Evolutionary conservation across 2,113 vertebrate species (phyloP), one percentile per base, ranked within the genome.

Genomic region (Ploceus nigricollis): DNA sequence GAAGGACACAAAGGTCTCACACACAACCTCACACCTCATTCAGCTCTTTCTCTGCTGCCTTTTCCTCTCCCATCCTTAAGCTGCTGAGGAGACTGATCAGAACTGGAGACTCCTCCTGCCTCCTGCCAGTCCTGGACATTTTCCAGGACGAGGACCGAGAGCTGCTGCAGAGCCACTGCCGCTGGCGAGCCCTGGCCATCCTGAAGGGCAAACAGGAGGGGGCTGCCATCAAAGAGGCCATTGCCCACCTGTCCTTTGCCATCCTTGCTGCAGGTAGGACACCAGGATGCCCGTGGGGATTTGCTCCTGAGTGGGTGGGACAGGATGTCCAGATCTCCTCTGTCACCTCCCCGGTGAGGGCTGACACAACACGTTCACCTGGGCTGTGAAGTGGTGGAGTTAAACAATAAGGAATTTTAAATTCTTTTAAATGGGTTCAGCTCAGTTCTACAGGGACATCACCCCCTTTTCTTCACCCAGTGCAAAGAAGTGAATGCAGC

Each of bases 221-320:
- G 25, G 83, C 87, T n/a, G 97, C 92, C 65, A 82, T 99, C 84
- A 98, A 96, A 87, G 98, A 99, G 94, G 98, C 99, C 64, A 97
- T 99, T 66, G 95, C 98, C 10, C 99, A 99, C 93, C 98, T 99
- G 39, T 99, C 99, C 56, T 98, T 99, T 82, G 98, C 99, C 90
- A 99, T 99, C 96, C 99, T 99, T 51, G 98, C 98, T 69, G 98
- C 98, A 92, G 98, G 99, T 99, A 94, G 93, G 93, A 65, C 61
- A 44, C 14, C 15, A 21, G 25, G 27, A 9, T 16, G 39, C 28
- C 61, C 8, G 0, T 17, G 61, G 39, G 54, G 60, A 15, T 69
- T n/a, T 60, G 35, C 11, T 76, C 40, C 47, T 13, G 3, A 53
- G 40, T 22, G 61, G n/a, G 21, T 76, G 47, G 79, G 22, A 33